Evolutionary conservation across 2,113 vertebrate genomes (phyloP), one percentile per base, ranked within the genome.

Genomic region (Ondatra zibethicus): DNA sequence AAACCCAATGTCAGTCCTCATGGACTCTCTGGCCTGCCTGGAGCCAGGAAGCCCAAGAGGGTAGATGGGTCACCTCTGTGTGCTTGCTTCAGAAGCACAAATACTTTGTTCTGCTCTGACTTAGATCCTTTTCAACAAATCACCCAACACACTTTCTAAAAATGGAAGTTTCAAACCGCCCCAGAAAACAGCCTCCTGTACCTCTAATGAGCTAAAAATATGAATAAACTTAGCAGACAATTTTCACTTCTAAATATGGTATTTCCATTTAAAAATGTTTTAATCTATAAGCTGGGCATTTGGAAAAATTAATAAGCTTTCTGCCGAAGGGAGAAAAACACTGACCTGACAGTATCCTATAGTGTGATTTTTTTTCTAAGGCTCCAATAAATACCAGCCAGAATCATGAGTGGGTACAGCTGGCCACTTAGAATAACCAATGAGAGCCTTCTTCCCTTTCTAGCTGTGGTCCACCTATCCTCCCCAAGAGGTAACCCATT

Each of bases 191-290:
- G 25, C 42, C 45, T 73, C 17, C 33, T 0, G 45, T 14, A 84
- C 91, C 93, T 94, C 68, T 50, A 45, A 73, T 58, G 58, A 94
- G 36, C 70, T 88, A 47, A 84, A 91, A 58, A 68, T 33, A 17
- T 68, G 21, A 92, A 70, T 73, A 78, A 47, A 93, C 50, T 76
- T 19, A 92, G 63, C 23, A 84, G 61, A 82, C 58, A 92, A 68
- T 86, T 91, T 39, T 97, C 73, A 90, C 80, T 95, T 90, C 29
- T 96, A 85, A 92, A 94, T 47, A 92, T 39, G 86, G n/a, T 61
- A 36, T 45, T n/a, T 16, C 11, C 31, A 1, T 50, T 91, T 86
- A 27, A 2, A n/a, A 80, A 81, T 31, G 25, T 47, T 84, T 94
- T 92, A 55, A 82, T 50, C 55, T 76, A 39, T 50, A 66, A 86